phyloP scores from a whole-genome alignment of 2,113 vertebrate species.

The Oxyura jamaicensis region DNA sequence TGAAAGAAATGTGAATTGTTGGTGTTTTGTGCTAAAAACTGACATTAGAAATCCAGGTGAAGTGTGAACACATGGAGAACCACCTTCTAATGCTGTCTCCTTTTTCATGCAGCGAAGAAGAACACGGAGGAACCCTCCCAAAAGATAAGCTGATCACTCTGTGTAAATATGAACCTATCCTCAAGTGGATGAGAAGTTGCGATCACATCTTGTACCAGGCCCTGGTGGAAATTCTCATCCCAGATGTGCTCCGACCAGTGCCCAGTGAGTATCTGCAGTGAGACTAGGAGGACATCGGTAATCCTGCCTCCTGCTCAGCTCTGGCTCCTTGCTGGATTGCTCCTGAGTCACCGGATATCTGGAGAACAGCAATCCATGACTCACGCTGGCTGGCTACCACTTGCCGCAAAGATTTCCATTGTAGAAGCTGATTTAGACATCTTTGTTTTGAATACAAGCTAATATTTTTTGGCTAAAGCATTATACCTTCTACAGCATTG shows the following conservation, averaged over 20 bases:
- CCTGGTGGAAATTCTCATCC: slow-evolving; percentile 96
- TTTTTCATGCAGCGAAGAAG: slow-evolving; percentile 81
- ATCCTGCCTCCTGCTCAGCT: not conserved
- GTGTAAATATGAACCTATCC: slow-evolving; percentile 90
- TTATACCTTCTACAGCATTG: not conserved
- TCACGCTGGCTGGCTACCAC: not conserved
- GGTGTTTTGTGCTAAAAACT: not conserved
- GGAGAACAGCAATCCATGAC: fast-evolving
- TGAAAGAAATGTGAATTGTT: not conserved
- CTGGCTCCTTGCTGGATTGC: not conserved
- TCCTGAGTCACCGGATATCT: not conserved
- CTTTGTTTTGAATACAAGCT: not conserved
- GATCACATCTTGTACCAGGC: slow-evolving; percentile 98
- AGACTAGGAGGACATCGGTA: fast-evolving
- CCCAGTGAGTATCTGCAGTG: slow-evolving; percentile 84
- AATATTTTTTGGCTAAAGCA: not conserved
- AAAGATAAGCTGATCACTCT: slow-evolving; percentile 90
- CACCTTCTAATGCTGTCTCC: not conserved
- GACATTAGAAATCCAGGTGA: not conserved
- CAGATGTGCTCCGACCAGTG: slow-evolving; percentile 93
- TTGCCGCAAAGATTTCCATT: not conserved
- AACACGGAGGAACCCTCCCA: slow-evolving; percentile 79
- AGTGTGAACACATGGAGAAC: not conserved
- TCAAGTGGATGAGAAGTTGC: slow-evolving; percentile 95
- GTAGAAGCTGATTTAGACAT: not conserved